Base-by-base conservation (phyloP, 2,888 invertebrate species). In the Poecilus cupreus region DNA sequence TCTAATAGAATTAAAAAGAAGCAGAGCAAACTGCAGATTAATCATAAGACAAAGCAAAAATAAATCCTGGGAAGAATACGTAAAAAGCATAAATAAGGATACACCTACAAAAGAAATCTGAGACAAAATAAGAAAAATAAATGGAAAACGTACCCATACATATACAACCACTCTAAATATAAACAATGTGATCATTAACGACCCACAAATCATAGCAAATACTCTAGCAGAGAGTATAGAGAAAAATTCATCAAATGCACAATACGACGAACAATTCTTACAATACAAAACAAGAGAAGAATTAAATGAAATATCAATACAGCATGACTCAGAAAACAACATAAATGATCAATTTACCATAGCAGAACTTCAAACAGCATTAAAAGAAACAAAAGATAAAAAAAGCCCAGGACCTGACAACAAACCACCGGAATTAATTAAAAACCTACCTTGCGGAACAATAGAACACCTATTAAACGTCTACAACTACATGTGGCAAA, bases 41-140 rank as follows among this genome's bases (percentile, higher is more conserved):
- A 60, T 10, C 1, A 60, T 60, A 60, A 2, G 24, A 22, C 22
- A 60, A 60, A 60, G 60, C n/a, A 24, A 60, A 60, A 60, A 60
- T 3, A 20, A 20, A 60, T 26, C 32, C 3, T 60, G 24, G 60
- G 24, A 60, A 26, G 60, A 60, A 60, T 60, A 60, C 10, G 24
- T 60, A 6, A 60, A 60, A 11, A 60, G 11, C 5, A 22, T 22
- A 60, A 24, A 18, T 6, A 60, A 60, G 2, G 22, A 60, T 18
- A 60, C 60, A n/a, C 60, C 60, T 16, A n/a, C 32, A 5, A 22
- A 24, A 60, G 24, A 24, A 24, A 22, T 60, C 3, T 60, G 60
- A 24, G n/a, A 60, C n/a, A 60, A 60, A 60, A 60, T 60, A 24
- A n/a, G 6, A 10, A 60, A n/a, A 60, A 60, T 22, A 13, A 26